Conservation (phyloP, 1,140 invertebrate genomes). For the Drusus annulatus region DNA sequence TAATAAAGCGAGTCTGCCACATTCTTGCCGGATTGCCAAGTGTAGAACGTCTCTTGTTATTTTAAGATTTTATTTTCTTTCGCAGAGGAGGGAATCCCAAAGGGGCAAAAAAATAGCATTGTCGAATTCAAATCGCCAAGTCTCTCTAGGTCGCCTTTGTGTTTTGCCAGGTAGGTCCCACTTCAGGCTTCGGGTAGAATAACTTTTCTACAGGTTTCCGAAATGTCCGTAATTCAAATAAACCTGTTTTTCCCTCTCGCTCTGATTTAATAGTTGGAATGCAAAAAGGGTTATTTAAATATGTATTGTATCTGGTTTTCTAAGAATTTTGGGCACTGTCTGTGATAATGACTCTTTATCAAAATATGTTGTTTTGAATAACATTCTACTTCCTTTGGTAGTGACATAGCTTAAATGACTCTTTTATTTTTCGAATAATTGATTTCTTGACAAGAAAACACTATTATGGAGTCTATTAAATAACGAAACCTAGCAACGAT, state of each 20-base stretch:
- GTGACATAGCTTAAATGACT: too few species aligned
- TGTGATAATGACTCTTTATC: too few species aligned
- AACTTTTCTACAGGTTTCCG: constrained; percentile 27
- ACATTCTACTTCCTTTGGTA: too few species aligned
- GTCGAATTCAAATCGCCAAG: constrained; percentile 54
- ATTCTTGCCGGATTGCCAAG: constrained; percentile 20
- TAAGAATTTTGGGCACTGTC: too few species aligned
- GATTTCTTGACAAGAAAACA: too few species aligned
- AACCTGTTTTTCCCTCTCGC: neutral
- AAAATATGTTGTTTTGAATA: too few species aligned
- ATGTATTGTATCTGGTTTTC: neutral
- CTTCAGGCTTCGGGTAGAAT: constrained; percentile 37
- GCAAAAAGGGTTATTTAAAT: constrained; percentile 27
- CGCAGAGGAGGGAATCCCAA: constrained; percentile 33
- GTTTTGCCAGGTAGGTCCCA: constrained; percentile 27
- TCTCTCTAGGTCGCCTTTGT: constrained; percentile 46
- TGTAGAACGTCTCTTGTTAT: constrained; percentile 51
- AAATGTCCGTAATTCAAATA: constrained; percentile 33
- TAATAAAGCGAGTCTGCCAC: constrained; percentile 12
- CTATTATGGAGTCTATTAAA: too few species aligned
- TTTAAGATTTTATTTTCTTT: constrained; percentile 53
- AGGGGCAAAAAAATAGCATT: constrained; percentile 47
- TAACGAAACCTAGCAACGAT: too few species aligned
- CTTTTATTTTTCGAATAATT: too few species aligned
- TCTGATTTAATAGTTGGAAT: constrained; percentile 10